Evolutionary conservation across 2,888 invertebrate genomes (phyloP).

Genomic region (Leucoma salicis): DNA sequence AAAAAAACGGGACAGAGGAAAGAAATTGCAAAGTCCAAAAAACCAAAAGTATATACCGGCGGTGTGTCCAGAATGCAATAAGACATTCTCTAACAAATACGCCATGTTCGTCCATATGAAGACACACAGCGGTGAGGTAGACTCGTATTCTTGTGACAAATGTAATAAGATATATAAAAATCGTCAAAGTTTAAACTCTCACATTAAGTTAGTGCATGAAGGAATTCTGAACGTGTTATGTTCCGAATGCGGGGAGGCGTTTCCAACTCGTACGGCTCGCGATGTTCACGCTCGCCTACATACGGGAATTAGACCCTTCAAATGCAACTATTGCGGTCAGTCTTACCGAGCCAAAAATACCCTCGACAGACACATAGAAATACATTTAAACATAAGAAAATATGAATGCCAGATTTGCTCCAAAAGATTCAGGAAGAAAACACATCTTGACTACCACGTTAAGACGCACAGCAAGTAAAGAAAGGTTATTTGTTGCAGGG

Average conservation of each 20-base stretch:
- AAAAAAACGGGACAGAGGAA: slow-evolving; percentile 14
- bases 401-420: slow-evolving; percentile 56
- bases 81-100: slow-evolving; percentile 74
- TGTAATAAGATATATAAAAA: slow-evolving; percentile 72
- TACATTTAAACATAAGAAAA: slow-evolving; percentile 54
- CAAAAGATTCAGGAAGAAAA: slow-evolving; percentile 56
- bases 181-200: slow-evolving; percentile 64
- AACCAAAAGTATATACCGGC: slow-evolving; percentile 62
- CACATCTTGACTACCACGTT: slow-evolving; percentile 64
- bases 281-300: slow-evolving; percentile 68
- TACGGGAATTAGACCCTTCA: slow-evolving; percentile 67
- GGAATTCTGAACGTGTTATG: slow-evolving; percentile 67
- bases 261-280: slow-evolving; percentile 63
- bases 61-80: slow-evolving; percentile 73
- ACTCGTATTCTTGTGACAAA: slow-evolving; percentile 52
- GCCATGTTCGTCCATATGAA: slow-evolving; percentile 70
- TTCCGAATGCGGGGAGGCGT: slow-evolving; percentile 69
- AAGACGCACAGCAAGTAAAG: slow-evolving; percentile 55
- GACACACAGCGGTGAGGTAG: slow-evolving; percentile 45
- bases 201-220: slow-evolving; percentile 64
- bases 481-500: slow-evolving; percentile 65
- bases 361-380: slow-evolving; percentile 52
- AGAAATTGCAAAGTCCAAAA: slow-evolving; percentile 28
- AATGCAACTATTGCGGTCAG: slow-evolving; percentile 65
- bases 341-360: slow-evolving; percentile 55